Evolutionary conservation across 1,140 invertebrate genomes (phyloP), one percentile per base, ranked within the genome.

Genomic region (Carposina sasakii): DNA sequence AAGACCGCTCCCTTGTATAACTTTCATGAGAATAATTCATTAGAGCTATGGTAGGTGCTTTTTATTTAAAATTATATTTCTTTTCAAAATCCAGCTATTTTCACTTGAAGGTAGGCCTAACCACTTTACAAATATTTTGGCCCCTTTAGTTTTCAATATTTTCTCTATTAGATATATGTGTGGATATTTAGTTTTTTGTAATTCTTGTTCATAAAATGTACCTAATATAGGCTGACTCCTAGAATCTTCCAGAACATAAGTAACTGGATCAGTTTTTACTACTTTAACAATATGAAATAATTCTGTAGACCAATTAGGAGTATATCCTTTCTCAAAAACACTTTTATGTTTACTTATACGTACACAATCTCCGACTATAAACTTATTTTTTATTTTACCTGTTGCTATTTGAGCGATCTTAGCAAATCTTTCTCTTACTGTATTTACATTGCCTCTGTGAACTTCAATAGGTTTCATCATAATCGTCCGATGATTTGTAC

Each of bases 91-190:
- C 71, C 67, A 77, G 30, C 52, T 57, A 51, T 77, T 71, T 45
- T 67, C 60, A 20, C 37, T 39, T 22, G 47, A 31, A 47, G 55
- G 40, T 41, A 78, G 64, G 17, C 68, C 72, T 42, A 75, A 55
- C 71, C 74, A 77, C 55, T 71, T 70, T n/a, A 78, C 70, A 48
- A 58, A 77, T 8, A 71, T 6, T 54, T 65, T 68, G 51, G 68
- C 43, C n/a, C 57, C 54, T 49, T 64, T 48, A 44, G 26, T 58
- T 44, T 45, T 41, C 13, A 76, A 33, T 33, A 76, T 45, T 43
- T 73, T 77, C 46, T 78, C 76, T 31, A 78, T 54, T 13, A 78
- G 48, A 64, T 76, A 78, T 24, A 62, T 31, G 47, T 79, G 30
- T 10, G 73, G 33, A 16, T 34, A 16, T 34, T 34, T 34, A 13